Conservation (phyloP, 2,888 invertebrate genomes). For the Hemithea aestivaria region DNA sequence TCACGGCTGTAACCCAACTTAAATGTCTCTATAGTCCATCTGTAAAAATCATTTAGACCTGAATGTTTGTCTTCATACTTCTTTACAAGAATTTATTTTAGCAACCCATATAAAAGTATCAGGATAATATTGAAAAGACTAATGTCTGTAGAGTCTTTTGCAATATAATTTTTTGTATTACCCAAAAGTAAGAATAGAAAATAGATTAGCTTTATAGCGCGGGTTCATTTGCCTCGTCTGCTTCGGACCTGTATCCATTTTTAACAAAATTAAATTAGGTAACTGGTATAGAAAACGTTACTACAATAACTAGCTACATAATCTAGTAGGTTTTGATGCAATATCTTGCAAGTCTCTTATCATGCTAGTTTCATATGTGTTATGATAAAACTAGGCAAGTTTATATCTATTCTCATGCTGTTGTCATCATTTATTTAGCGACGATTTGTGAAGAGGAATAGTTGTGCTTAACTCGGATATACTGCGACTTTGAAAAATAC, state of each 20-base stretch:
- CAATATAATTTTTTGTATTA: slow-evolving; percentile 34
- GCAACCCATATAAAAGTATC: no score
- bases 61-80: no score
- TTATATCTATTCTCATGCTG: no score
- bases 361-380: no score
- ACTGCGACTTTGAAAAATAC: no score
- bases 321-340: slow-evolving; percentile 8
- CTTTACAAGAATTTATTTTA: no score
- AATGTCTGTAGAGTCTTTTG: no score
- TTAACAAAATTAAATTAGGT: slow-evolving; percentile 3
- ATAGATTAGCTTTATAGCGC: slow-evolving; percentile 69
- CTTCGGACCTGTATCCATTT: slow-evolving; percentile 69
- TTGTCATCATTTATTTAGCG: no score
- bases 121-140: no score
- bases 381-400: no score
- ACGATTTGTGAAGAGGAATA: no score
- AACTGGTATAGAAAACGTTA: not conserved
- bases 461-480: no score
- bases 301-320: not conserved
- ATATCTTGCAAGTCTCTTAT: not conserved
- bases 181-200: slow-evolving; percentile 78
- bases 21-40: slow-evolving; percentile 85
- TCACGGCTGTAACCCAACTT: slow-evolving; percentile 83
- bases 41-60: slow-evolving; percentile 42
- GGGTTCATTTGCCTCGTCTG: slow-evolving; percentile 66